Evolutionary conservation across 2,113 vertebrate species (phyloP).

Genomic region (Vombatus ursinus): DNA sequence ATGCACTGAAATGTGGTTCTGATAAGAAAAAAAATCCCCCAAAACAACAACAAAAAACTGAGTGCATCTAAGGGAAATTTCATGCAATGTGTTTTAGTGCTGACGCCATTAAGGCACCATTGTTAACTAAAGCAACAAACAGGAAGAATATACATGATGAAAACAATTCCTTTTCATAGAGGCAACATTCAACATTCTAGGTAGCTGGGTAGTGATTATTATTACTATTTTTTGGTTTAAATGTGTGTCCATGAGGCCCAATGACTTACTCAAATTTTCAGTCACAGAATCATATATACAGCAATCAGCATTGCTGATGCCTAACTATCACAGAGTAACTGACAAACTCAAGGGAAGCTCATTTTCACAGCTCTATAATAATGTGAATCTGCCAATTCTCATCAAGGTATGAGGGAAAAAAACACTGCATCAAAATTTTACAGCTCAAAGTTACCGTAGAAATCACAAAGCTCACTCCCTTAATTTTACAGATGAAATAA

Average conservation of each 20-base stretch:
- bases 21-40: not conserved
- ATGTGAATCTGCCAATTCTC: not conserved
- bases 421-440: not conserved
- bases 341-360: not conserved
- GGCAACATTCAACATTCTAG: not conserved
- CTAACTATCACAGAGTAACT: not conserved
- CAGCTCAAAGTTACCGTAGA: not conserved
- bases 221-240: not conserved
- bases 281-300: not conserved
- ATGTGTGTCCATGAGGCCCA: not conserved
- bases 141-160: not conserved
- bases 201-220: not conserved
- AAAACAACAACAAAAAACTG: not conserved
- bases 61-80: not conserved
- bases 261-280: not conserved
- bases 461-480: not conserved
- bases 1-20: not conserved
- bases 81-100: not conserved
- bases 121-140: not conserved
- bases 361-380: not conserved
- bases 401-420: not conserved
- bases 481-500: not conserved
- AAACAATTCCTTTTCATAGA: not conserved
- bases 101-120: not conserved
- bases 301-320: not conserved